Percentiles rank a stretch among this genome's conserved stretches.
Conservation (phyloP, 1,140 invertebrate genomes). For the Myzus persicae region DNA sequence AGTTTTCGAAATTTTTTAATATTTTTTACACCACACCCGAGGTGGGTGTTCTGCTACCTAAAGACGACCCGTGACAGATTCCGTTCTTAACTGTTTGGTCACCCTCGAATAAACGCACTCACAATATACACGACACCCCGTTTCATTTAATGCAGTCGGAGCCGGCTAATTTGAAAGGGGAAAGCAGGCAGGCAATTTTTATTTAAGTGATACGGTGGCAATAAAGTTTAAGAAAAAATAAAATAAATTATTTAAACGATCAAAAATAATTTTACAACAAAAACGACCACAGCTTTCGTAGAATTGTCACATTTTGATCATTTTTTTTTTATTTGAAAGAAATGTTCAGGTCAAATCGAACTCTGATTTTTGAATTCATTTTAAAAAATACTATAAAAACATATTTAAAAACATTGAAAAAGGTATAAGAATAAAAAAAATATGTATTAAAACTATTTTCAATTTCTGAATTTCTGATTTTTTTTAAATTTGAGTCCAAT, state of each 20-base stretch:
- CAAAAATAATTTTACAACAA: neutral
- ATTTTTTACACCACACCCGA: neutral
- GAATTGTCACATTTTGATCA: neutral
- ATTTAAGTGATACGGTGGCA: neutral
- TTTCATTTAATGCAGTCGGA: no score
- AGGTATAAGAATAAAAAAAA: no score
- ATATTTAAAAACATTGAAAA: neutral
- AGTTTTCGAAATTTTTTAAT: neutral
- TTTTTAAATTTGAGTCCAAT: neutral
- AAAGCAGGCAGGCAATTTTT: neutral
- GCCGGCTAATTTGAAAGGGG: neutral
- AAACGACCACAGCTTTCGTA: neutral
- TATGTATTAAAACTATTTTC: neutral
- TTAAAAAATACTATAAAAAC: neutral
- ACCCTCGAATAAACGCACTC: no score
- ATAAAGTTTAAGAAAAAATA: neutral
- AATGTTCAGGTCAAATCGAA: neutral
- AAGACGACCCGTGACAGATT: neutral
- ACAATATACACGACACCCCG: neutral
- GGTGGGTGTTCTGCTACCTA: no score
- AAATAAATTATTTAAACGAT: neutral
- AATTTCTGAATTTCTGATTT: neutral
- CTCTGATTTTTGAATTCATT: no score
- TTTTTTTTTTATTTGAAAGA: neutral
- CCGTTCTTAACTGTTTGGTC: neutral